A percentile compares a stretch with the other conserved stretches of the same genome.
Conservation (phyloP, 2,797 vertebrate species). For the Coranthus polyacanthus region DNA sequence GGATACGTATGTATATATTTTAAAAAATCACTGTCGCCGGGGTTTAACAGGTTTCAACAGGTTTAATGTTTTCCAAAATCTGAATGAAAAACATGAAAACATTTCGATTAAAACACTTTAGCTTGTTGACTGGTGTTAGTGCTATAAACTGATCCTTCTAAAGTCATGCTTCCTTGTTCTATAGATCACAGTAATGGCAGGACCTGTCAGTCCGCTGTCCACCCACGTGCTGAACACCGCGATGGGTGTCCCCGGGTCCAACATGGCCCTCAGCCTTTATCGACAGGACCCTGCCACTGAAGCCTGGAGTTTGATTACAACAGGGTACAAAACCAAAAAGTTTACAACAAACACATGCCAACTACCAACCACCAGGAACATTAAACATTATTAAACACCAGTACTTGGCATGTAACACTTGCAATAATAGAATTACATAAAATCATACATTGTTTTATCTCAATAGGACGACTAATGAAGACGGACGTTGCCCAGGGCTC, state of each 20-base stretch:
- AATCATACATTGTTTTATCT: conserved; percentile 10
- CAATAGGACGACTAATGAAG: conserved; percentile 84
- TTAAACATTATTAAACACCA: not conserved
- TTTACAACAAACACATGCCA: not conserved
- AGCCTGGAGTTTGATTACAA: conserved; percentile 76
- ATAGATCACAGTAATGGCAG: conserved; percentile 76
- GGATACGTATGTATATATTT: too few species aligned
- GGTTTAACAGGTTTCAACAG: too few species aligned
- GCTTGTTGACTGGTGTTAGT: not conserved
- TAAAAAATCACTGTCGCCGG: too few species aligned
- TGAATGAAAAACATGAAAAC: too few species aligned
- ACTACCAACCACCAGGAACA: not conserved
- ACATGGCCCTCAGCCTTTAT: conserved; percentile 77
- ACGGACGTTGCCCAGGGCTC: conserved; percentile 88
- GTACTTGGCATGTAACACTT: not conserved
- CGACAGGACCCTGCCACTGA: conserved; percentile 64
- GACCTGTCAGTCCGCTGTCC: conserved; percentile 78
- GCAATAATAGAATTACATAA: too few species aligned
- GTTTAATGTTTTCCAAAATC: too few species aligned
- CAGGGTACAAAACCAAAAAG: conserved; percentile 82
- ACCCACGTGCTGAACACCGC: conserved; percentile 86
- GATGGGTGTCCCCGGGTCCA: conserved; percentile 79
- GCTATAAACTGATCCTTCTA: not conserved
- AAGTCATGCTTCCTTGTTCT: conserved; percentile 10
- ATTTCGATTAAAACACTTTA: too few species aligned